Base-by-base conservation (phyloP, 2,888 invertebrate species). In the Lepidocyrtoides sp. region DNA sequence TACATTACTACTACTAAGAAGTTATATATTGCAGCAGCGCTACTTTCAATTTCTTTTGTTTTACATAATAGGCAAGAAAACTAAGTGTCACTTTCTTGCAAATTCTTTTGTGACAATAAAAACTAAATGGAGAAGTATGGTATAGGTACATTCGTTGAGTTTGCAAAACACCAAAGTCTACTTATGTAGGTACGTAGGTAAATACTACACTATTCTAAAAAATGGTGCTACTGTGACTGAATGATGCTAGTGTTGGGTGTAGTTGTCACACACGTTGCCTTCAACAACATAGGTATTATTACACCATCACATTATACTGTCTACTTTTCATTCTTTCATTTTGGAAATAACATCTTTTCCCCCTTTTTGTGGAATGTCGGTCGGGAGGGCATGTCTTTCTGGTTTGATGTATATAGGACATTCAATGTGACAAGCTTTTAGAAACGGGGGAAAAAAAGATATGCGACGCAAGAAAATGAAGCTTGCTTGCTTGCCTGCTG, bases 331-430 rank as follows among this genome's bases (percentile, higher is more conserved):
- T 63, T 32, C n/a, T 63, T 63, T 63, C 0, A 26, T n/a, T 26
- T 60, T 69, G 10, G 10, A 84, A 69, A 69, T 32, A 69, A 32
- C 84, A 84, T 84, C 51, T 81, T 81, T 81, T 23, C 63, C 75
- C 0, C 41, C 4, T 51, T 60, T 36, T 63, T 57, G 10, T 48
- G 57, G 57, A 86, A 86, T 86, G 86, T 86, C 77, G 77, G 77
- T 63, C 60, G 77, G 54, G 48, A 63, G 86, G 86, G 60, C 86
- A 77, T 86, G 48, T 60, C 77, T 77, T 84, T n/a, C n/a, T 69
- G 29, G 69, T 77, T 86, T 86, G 86, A 86, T 86, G 77, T 86
- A 86, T 77, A 63, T 86, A 86, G 86, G 63, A 77, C 86, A 86
- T 86, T 86, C 63, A 44, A 44, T 44, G 41, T 86, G 86, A 86